Evolutionary conservation across 2,113 vertebrate genomes (phyloP).

Genomic region (Tupaia chinensis): DNA sequence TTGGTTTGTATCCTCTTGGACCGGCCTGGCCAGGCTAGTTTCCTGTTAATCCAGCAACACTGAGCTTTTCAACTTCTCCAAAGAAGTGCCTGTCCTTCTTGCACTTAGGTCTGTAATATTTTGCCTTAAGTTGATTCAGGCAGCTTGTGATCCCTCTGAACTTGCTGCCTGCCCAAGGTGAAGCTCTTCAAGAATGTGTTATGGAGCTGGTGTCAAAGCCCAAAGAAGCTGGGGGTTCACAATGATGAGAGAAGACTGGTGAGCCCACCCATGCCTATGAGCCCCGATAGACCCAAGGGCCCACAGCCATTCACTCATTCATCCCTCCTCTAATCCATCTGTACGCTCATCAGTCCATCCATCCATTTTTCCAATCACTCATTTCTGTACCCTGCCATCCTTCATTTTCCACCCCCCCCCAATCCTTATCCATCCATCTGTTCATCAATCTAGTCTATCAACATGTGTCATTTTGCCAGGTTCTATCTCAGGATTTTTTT

Average conservation of each 20-base stretch:
- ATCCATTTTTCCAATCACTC: neutral
- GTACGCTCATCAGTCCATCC: too few relatives aligned
- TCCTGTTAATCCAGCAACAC: neutral
- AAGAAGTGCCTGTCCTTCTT: conserved; percentile 1
- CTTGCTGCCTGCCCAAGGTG: neutral
- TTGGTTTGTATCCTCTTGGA: neutral
- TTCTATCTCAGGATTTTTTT: too few relatives aligned
- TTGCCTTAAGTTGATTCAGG: conserved; percentile 33
- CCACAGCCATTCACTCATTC: neutral
- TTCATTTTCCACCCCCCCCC: too few relatives aligned
- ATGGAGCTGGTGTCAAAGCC: neutral
- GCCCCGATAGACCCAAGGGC: neutral
- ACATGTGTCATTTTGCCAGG: neutral
- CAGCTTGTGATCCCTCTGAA: neutral
- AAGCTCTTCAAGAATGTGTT: neutral
- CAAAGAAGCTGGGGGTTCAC: neutral
- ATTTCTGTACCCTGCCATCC: neutral
- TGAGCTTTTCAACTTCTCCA: neutral
- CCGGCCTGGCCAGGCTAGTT: neutral
- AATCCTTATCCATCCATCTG: neutral
- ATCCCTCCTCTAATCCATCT: neutral
- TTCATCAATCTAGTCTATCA: neutral
- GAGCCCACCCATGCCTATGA: neutral
- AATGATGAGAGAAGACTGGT: neutral
- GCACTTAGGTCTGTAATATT: neutral